phyloP scores from a whole-genome alignment of 2,888 invertebrate genomes.

The Dendrolimus pini region DNA sequence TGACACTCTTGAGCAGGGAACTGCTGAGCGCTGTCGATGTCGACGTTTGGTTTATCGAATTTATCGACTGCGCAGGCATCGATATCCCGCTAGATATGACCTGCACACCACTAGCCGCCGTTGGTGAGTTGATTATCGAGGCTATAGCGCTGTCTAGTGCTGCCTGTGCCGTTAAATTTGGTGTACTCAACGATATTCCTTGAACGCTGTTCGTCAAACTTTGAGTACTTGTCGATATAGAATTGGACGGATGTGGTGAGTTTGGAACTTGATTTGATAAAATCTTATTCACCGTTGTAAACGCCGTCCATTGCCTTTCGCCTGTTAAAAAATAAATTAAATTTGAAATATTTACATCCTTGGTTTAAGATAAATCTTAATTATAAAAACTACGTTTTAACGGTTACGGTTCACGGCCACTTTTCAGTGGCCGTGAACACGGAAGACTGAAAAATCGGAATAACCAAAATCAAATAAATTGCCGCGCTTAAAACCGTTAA shows the following conservation, averaged over 20 bases:
- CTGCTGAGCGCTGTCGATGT: constrained; percentile 36
- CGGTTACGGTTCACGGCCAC: too few relatives aligned
- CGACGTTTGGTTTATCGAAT: constrained; percentile 25
- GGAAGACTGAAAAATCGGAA: too few relatives aligned
- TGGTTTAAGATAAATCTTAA: too few relatives aligned
- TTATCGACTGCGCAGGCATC: constrained; percentile 24
- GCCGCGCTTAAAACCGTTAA: too few relatives aligned
- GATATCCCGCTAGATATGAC: constrained; percentile 60
- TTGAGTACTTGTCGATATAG: constrained; percentile 38
- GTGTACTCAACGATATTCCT: constrained; percentile 54
- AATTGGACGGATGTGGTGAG: constrained; percentile 40
- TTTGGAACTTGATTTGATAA: constrained; percentile 34
- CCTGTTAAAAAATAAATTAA: constrained; percentile 25
- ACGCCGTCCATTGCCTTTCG: constrained; percentile 61
- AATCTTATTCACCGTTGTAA: constrained; percentile 44
- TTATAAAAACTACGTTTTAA: too few relatives aligned
- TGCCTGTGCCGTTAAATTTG: constrained; percentile 47
- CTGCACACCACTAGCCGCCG: constrained; percentile 42
- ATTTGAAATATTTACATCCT: too few relatives aligned
- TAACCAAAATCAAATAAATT: too few relatives aligned
- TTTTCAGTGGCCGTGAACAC: too few relatives aligned
- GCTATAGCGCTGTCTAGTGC: constrained; percentile 63
- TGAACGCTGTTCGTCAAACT: constrained; percentile 61
- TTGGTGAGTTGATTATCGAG: constrained; percentile 60
- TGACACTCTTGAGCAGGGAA: constrained; percentile 58